A percentile compares a stretch with the other conserved stretches of the same genome.
These are phyloP conservation scores for Atta colombica DNA, from an alignment of 1,140 invertebrate species.

Conservation along the genomic window DNA sequence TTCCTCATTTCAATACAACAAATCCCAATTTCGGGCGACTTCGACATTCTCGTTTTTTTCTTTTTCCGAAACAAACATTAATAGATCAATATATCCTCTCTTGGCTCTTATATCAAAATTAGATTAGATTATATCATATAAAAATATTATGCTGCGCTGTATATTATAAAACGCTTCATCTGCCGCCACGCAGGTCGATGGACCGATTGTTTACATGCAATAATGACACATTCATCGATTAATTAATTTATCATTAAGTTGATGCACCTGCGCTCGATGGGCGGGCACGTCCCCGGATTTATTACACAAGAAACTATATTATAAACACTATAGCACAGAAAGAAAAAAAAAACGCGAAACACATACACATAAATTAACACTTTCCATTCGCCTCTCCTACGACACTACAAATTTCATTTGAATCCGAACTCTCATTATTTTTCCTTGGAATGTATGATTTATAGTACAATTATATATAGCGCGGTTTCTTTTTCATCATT, in stretches of 20 bases:
- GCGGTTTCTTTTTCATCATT: constrained; percentile 18
- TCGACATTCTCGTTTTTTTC: constrained; percentile 59
- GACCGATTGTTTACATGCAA: constrained; percentile 44
- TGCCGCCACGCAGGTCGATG: constrained; percentile 55
- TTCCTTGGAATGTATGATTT: constrained; percentile 59
- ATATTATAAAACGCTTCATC: constrained; percentile 81
- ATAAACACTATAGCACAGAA: constrained; percentile 47
- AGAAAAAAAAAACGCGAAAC: constrained; percentile 52
- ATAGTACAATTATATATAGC: constrained; percentile 61
- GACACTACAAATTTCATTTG: constrained; percentile 46
- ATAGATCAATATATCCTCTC: constrained; percentile 75
- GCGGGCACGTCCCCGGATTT: constrained; percentile 78
- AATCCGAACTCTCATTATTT: constrained; percentile 35
- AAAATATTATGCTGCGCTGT: constrained; percentile 83
- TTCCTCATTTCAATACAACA: constrained; percentile 80
- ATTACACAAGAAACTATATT: constrained; percentile 24
- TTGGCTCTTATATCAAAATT: constrained; percentile 75
- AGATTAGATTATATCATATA: constrained; percentile 77
- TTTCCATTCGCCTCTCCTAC: constrained; percentile 41
- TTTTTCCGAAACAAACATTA: constrained; percentile 77
- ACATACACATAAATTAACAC: constrained; percentile 62
- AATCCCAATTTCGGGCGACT: constrained; percentile 69
- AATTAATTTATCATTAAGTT: constrained; percentile 71
- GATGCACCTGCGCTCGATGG: constrained; percentile 74
- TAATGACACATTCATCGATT: constrained; percentile 60